Base-by-base conservation (phyloP, 2,113 vertebrate species). In the Mugil cephalus region DNA sequence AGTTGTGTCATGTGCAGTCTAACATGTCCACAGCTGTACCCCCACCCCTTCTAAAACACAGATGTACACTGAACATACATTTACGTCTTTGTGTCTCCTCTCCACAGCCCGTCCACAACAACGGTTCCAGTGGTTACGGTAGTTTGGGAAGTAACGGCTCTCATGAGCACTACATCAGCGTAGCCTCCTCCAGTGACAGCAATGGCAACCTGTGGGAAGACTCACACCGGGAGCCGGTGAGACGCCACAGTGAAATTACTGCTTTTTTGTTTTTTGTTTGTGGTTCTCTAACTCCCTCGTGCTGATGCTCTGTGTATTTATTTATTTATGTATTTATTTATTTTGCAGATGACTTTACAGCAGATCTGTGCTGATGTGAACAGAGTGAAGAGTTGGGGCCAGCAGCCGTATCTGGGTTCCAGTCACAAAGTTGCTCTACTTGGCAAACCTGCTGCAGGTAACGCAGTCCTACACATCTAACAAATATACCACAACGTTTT, bases 121-220 rank as follows among this genome's bases (percentile, higher is more conserved):
- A 94, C 2, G 92, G 95, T n/a, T 96, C 96, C 79, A 96, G 96
- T 7, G 95, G 96, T 76, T 97, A 95, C 0, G 93, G 96, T 62
- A 98, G 96, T 83, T 90, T 95, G 65, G 95, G 94, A 7, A 96
- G 96, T 89, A 97, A 93, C 0, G 93, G 94, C 13, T 98, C 96
- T 1, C 96, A 94, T 0, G 96, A 96, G 70, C 96, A 94, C 59
- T 95, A 94, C 55, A 89, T 95, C 84, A 96, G 96, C 39, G 73
- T 94, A 9, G 86, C 94, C 0, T 96, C 96, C 7, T 98, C 95
- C 4, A 96, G 96, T 17, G 96, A 97, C 85, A 95, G 95, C 81
- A 94, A 94, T 7, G 93, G 93, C 1, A 94, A 94, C 74, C 53
- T 92, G 43, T 95, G 92, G 93, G 93, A 94, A 72, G 93, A 94